Conservation (phyloP, 2,113 vertebrate genomes). For the Piaya cayana region DNA sequence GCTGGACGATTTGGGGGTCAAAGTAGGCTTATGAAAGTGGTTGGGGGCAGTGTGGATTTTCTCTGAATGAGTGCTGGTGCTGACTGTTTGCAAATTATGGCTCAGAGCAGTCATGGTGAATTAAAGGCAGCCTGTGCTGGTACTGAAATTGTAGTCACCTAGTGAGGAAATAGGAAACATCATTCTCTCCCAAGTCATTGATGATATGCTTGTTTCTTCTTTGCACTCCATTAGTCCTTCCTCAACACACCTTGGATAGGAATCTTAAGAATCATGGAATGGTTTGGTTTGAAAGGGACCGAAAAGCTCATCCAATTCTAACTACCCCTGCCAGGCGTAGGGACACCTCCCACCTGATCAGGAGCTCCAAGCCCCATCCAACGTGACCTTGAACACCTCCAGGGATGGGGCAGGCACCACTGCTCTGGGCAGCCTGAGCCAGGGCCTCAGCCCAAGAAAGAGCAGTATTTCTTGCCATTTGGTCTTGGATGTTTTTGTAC, state of each 20-base stretch:
- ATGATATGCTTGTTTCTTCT: background rate
- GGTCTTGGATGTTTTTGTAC: background rate
- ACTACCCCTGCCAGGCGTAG: too few relatives aligned
- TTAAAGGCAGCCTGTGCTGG: background rate
- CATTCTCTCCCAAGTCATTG: background rate
- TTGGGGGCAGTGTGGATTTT: background rate
- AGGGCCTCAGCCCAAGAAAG: too few relatives aligned
- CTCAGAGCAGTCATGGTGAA: background rate
- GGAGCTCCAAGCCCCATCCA: too few relatives aligned
- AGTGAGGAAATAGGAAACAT: background rate
- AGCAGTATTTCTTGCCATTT: background rate
- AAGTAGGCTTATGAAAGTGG: background rate
- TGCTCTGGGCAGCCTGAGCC: too few relatives aligned
- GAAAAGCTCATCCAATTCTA: too few relatives aligned
- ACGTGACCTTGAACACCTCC: too few relatives aligned
- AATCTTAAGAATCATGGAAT: too few relatives aligned
- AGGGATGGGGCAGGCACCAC: too few relatives aligned
- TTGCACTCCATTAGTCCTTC: background rate
- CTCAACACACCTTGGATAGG: background rate
- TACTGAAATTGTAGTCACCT: background rate
- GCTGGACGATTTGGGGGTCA: background rate
- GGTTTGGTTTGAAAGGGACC: too few relatives aligned
- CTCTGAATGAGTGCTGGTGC: background rate
- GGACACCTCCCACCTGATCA: too few relatives aligned
- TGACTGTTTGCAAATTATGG: background rate